A percentile compares a stretch with the other conserved stretches of the same genome.
Evolutionary conservation across 2,888 invertebrate genomes (phyloP).

Genomic region (Dusona sp.): DNA sequence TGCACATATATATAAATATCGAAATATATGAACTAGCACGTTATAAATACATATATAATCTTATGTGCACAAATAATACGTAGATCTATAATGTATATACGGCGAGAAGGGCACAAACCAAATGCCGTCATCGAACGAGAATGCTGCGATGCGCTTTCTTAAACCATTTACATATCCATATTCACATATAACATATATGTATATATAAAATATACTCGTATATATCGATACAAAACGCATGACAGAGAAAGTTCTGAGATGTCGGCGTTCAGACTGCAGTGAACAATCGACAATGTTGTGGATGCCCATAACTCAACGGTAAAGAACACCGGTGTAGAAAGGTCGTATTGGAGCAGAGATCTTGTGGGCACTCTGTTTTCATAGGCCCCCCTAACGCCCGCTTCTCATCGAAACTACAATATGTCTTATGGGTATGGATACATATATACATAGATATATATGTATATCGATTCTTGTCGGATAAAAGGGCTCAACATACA

Average conservation of each 20-base stretch:
- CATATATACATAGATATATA: not conserved
- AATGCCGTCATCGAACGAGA: constrained; percentile 56
- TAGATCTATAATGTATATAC: constrained; percentile 18
- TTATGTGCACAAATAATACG: constrained; percentile 13
- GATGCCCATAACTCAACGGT: constrained; percentile 62
- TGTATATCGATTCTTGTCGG: constrained; percentile 1
- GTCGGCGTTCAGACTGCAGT: constrained; percentile 34
- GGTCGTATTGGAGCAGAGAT: constrained; percentile 33
- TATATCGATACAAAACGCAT: constrained; percentile 46
- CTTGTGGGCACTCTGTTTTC: constrained; percentile 50
- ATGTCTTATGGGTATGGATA: not conserved
- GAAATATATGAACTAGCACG: constrained; percentile 4
- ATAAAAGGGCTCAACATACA: not conserved
- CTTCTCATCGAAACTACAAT: constrained; percentile 39
- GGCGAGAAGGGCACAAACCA: constrained; percentile 36
- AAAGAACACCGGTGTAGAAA: constrained; percentile 55
- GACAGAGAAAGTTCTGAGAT: constrained; percentile 56
- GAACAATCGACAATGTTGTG: constrained; percentile 61
- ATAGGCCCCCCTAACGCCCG: constrained; percentile 59
- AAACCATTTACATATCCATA: not conserved
- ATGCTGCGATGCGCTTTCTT: constrained; percentile 49
- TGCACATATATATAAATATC: not conserved
- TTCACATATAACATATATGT: not conserved
- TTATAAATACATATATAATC: constrained; percentile 29
- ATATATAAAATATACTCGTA: constrained; percentile 13